Conservation (phyloP, 2,113 vertebrate species). For the Cricetomys ansorgei region DNA sequence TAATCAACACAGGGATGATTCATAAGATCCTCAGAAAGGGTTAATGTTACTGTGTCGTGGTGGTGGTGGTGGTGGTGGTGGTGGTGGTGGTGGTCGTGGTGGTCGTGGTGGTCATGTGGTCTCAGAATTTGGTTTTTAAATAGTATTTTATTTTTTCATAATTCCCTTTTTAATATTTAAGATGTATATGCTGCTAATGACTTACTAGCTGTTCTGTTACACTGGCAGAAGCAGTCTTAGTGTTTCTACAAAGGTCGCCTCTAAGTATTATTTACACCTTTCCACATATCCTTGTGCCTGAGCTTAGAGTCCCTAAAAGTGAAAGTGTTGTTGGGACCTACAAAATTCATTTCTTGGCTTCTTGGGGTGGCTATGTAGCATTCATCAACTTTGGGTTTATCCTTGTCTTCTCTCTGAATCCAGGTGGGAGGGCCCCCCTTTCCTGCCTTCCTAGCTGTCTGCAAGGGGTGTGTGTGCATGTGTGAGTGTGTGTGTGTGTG, state of each 20-base stretch:
- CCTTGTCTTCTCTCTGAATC: background rate
- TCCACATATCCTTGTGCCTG: background rate
- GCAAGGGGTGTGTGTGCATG: background rate
- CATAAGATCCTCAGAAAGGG: background rate
- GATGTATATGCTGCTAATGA: background rate
- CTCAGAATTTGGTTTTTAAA: constrained; percentile 42
- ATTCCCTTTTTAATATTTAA: constrained; percentile 25
- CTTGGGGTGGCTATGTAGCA: background rate
- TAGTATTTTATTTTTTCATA: background rate
- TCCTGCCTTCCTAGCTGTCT: background rate
- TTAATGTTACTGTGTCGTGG: background rate
- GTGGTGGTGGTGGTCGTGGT: background rate
- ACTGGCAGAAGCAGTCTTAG: background rate
- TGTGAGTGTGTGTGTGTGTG: background rate
- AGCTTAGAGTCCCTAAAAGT: background rate
- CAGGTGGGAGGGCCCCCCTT: background rate
- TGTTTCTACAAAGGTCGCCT: background rate
- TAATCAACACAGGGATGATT: background rate
- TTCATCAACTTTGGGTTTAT: background rate
- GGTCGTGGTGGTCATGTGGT: background rate
- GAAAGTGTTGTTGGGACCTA: background rate
- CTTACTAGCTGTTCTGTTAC: background rate
- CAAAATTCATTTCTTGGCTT: background rate
- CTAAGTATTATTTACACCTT: background rate
- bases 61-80: background rate